phyloP scores from a whole-genome alignment of 2,888 invertebrate genomes.

The Euclidia mi region DNA sequence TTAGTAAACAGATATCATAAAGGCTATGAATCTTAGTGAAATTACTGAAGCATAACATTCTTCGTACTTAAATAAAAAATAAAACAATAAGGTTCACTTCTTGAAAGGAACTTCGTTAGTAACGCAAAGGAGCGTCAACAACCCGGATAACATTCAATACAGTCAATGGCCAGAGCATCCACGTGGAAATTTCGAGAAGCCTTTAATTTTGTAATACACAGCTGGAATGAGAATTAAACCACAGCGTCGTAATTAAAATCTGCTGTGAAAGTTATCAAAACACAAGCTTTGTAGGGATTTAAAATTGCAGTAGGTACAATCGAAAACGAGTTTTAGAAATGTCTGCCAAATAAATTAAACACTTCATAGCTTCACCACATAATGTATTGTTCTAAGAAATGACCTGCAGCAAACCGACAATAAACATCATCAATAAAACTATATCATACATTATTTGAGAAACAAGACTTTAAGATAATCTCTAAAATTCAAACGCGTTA shows the following conservation, averaged over 20 bases:
- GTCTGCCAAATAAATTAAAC: conserved; percentile 9
- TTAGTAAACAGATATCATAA: background rate
- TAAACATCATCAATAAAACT: background rate
- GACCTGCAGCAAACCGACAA: background rate
- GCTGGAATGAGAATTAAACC: conserved; percentile 16
- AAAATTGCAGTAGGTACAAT: background rate
- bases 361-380: background rate
- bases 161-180: conserved; percentile 24
- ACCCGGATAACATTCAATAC: conserved; percentile 17
- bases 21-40: conserved; percentile 26
- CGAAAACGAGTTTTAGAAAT: conserved; percentile 1
- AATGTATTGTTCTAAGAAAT: background rate
- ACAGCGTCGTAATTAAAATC: conserved; percentile 21
- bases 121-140: conserved; percentile 28
- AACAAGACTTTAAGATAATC: conserved; percentile 3
- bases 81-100: conserved; percentile 16
- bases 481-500: conserved; percentile 17
- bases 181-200: conserved; percentile 29
- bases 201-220: conserved; percentile 20
- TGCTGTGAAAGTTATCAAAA: conserved; percentile 19
- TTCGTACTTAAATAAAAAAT: conserved; percentile 20
- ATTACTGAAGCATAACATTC: conserved; percentile 18
- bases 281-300: conserved; percentile 8
- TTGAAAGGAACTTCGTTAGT: conserved; percentile 26
- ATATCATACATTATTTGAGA: conserved; percentile 1